Evolutionary conservation across 2,888 invertebrate species (phyloP).

Genomic region (Eumacrocentrus americanus): DNA sequence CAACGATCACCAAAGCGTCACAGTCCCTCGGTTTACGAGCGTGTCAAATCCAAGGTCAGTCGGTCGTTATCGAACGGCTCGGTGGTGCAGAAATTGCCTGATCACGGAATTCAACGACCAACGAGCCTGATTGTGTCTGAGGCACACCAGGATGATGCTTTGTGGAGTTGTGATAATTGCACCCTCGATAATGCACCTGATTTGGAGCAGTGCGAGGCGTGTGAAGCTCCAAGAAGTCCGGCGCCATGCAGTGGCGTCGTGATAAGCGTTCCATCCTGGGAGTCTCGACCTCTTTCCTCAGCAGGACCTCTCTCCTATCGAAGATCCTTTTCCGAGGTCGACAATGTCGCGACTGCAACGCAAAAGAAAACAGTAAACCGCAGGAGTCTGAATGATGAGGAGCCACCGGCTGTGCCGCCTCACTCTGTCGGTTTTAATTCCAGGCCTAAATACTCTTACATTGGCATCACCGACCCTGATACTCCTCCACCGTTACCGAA

Average conservation of each 20-base stretch:
- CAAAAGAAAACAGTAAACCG: slow-evolving; percentile 62
- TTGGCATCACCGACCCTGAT: slow-evolving; percentile 57
- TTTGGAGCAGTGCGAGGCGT: slow-evolving; percentile 75
- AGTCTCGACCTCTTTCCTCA: slow-evolving; percentile 55
- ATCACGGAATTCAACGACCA: slow-evolving; percentile 64
- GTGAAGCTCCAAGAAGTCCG: slow-evolving; percentile 72
- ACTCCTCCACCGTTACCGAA: slow-evolving; percentile 59
- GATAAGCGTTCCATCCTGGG: slow-evolving; percentile 63
- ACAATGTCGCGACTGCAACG: slow-evolving; percentile 58
- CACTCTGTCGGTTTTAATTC: slow-evolving; percentile 58
- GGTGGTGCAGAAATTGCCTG: slow-evolving; percentile 67
- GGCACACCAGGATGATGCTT: slow-evolving; percentile 49
- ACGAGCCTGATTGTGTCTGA: slow-evolving; percentile 69
- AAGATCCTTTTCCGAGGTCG: slow-evolving; percentile 61
- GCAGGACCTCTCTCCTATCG: slow-evolving; percentile 58
- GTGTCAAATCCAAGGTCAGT: slow-evolving; percentile 65
- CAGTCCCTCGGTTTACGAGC: slow-evolving; percentile 62
- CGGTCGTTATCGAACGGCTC: slow-evolving; percentile 72
- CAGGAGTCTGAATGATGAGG: slow-evolving; percentile 64
- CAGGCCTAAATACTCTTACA: slow-evolving; percentile 56
- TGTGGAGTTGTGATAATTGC: slow-evolving; percentile 77
- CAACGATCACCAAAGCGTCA: slow-evolving; percentile 64
- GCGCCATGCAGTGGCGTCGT: slow-evolving; percentile 62
- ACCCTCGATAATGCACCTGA: slow-evolving; percentile 75
- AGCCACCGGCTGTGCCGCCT: slow-evolving; percentile 66